phyloP scores from a whole-genome alignment of 2,113 vertebrate genomes.

The Ophiodon elongatus region DNA sequence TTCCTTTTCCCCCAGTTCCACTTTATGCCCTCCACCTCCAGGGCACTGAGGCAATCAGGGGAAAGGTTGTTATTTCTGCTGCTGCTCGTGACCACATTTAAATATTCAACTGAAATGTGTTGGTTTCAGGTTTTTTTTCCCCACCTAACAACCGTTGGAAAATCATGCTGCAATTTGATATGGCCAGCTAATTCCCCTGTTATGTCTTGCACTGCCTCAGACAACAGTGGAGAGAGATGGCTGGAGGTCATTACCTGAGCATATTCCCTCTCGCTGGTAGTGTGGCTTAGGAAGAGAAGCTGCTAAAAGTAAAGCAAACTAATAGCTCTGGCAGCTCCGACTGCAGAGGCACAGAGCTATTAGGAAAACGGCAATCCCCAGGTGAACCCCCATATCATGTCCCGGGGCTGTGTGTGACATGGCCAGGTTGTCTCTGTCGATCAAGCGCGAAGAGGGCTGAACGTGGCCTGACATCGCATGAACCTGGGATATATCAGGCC shows the following conservation, averaged over 20 bases:
- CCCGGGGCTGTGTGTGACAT: slow-evolving; percentile 76
- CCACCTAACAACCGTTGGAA: slow-evolving; percentile 40
- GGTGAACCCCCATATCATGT: slow-evolving; percentile 76
- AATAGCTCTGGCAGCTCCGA: slow-evolving; percentile 67
- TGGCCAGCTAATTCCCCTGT: slow-evolving; percentile 64
- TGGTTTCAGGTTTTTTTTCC: not conserved
- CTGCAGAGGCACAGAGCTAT: slow-evolving; percentile 74
- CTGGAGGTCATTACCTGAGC: slow-evolving; percentile 73
- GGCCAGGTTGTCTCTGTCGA: slow-evolving; percentile 76
- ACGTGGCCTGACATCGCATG: slow-evolving; percentile 65
- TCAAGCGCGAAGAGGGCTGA: slow-evolving; percentile 67
- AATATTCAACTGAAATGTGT: slow-evolving; percentile 72
- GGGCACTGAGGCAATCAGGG: slow-evolving; percentile 75
- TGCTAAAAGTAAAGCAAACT: slow-evolving; percentile 75
- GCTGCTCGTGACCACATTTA: slow-evolving; percentile 71
- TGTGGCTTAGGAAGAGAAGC: slow-evolving; percentile 55
- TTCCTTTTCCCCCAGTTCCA: slow-evolving; percentile 52
- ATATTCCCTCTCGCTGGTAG: slow-evolving; percentile 51
- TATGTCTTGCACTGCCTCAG: slow-evolving; percentile 50
- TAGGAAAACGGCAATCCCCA: slow-evolving; percentile 81
- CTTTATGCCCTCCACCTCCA: slow-evolving; percentile 57
- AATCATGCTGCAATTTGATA: slow-evolving; percentile 64
- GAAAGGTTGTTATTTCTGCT: slow-evolving; percentile 77
- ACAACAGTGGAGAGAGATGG: slow-evolving; percentile 59
- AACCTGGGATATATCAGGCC: slow-evolving; percentile 76